Base-by-base conservation (phyloP, 1,140 invertebrate genomes). In the Drosophila bifasciata region DNA sequence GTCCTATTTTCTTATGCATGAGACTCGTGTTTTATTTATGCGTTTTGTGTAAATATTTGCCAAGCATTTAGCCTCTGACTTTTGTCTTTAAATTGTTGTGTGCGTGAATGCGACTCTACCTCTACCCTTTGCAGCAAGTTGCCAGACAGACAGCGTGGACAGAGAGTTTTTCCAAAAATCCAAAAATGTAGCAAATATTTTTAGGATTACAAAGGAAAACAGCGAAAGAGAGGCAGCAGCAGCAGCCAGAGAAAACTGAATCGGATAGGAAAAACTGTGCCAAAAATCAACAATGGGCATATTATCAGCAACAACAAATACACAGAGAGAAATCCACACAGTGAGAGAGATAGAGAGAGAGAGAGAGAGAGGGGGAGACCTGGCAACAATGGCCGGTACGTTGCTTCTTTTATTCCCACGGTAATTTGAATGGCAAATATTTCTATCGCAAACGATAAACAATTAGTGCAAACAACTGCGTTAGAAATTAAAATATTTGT, bases 361-460 rank as follows among this genome's bases (percentile, higher is more conserved):
- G 25, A 71, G 56, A 63, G 50, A 70, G 43, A 70, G 28, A 55
- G 55, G 17, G 49, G 44, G 49, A 59, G 28, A 25, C n/a, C n/a
- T n/a, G n/a, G n/a, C n/a, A n/a, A n/a, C n/a, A n/a, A n/a, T n/a
- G n/a, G n/a, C n/a, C n/a, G 16, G 9, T 16, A 32, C 66, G 36
- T 41, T 73, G 19, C 32, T 73, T 57, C 70, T 64, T 57, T 76
- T 59, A 83, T 85, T 80, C 73, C 76, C 81, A 86, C 80, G 80
- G 71, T 85, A 85, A 85, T 85, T 85, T 85, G 62, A 69, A 86
- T 80, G 67, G 45, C 68, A 85, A 85, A 85, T 85, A 85, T 85
- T 85, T 85, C 80, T 76, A 85, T 73, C 71, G 78, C 48, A 76
- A 85, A 86, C 80, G 78, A 86, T 85, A 85, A 85, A 85, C 80